A percentile compares a stretch with the other conserved stretches of the same genome.
These are phyloP conservation scores for Apodemia zela DNA, from an alignment of 2,888 invertebrate species.

Conservation along the genomic window DNA sequence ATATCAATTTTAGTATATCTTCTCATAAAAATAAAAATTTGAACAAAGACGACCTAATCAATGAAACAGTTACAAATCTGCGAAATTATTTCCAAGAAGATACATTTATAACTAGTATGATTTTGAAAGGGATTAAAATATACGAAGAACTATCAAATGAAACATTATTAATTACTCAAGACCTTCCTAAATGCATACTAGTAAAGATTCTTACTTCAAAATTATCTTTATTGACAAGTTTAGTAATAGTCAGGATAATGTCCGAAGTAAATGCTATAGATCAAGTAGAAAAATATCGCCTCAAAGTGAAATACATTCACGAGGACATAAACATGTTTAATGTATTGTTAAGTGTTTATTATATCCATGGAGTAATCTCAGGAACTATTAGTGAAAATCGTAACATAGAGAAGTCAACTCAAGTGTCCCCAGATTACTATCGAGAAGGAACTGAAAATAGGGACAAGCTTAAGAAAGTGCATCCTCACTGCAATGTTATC, in stretches of 20 bases:
- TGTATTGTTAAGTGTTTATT: slow-evolving; percentile 77
- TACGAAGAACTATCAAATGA: slow-evolving; percentile 38
- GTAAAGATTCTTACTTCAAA: slow-evolving; percentile 48
- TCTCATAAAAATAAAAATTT: slow-evolving; percentile 25
- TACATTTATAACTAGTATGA: slow-evolving; percentile 36
- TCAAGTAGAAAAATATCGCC: slow-evolving; percentile 88
- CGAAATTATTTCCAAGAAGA: slow-evolving; percentile 42
- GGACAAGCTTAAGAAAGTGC: slow-evolving; percentile 53
- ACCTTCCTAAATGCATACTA: slow-evolving; percentile 31
- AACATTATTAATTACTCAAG: slow-evolving; percentile 25
- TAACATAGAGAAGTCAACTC: slow-evolving; percentile 47
- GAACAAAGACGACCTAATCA: slow-evolving; percentile 21
- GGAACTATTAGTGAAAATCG: slow-evolving; percentile 53
- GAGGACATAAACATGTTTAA: slow-evolving; percentile 84
- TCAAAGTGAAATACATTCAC: slow-evolving; percentile 85
- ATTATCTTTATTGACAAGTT: slow-evolving; percentile 68
- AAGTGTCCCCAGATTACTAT: slow-evolving; percentile 43
- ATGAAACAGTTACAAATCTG: slow-evolving; percentile 25
- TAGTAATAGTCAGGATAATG: slow-evolving; percentile 78
- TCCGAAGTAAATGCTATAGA: slow-evolving; percentile 87
- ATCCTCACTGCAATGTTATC: slow-evolving; percentile 69
- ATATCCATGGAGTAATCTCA: slow-evolving; percentile 67
- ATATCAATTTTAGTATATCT: slow-evolving; percentile 41
- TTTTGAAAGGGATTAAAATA: slow-evolving; percentile 41
- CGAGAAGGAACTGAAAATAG: slow-evolving; percentile 38